A percentile compares a stretch with the other conserved stretches of the same genome.
phyloP scores from a whole-genome alignment of 2,888 invertebrate genomes.

The Erebia palarica region DNA sequence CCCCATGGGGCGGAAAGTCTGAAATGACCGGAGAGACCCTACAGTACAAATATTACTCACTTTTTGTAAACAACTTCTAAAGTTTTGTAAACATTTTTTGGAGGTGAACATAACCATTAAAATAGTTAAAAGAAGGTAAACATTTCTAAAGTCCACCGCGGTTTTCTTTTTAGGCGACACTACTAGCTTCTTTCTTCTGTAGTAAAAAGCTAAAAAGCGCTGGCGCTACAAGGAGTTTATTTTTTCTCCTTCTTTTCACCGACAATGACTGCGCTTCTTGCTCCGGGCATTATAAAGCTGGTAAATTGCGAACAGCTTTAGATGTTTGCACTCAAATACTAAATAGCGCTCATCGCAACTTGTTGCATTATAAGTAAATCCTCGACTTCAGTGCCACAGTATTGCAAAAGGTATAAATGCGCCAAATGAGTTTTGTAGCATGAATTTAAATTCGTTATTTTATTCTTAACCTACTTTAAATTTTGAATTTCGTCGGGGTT shows the following conservation, averaged over 20 bases:
- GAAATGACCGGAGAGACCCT: too few species aligned
- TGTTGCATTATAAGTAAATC: constrained; percentile 3
- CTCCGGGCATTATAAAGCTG: constrained; percentile 10
- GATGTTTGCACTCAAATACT: constrained; percentile 4
- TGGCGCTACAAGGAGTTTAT: constrained; percentile 16
- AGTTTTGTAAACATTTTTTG: not conserved
- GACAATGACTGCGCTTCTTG: constrained; percentile 16
- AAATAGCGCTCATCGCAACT: constrained; percentile 13
- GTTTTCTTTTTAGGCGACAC: constrained; percentile 25
- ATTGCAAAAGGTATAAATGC: not conserved
- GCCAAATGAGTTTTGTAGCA: not conserved
- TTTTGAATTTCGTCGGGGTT: too few species aligned
- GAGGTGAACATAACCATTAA: not conserved
- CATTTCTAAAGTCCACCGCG: constrained; percentile 19
- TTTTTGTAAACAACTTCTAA: not conserved
- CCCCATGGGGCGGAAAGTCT: too few species aligned
- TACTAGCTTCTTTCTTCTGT: constrained; percentile 24
- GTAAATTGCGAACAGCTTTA: constrained; percentile 13
- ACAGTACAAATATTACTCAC: not conserved
- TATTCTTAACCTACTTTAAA: not conserved
- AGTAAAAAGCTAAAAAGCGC: constrained; percentile 20
- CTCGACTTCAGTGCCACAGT: not conserved
- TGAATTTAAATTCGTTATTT: not conserved
- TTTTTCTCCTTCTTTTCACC: constrained; percentile 5
- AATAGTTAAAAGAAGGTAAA: constrained; percentile 23